Base-by-base conservation (phyloP, 2,888 invertebrate genomes). In the Cerastis rubricosa region DNA sequence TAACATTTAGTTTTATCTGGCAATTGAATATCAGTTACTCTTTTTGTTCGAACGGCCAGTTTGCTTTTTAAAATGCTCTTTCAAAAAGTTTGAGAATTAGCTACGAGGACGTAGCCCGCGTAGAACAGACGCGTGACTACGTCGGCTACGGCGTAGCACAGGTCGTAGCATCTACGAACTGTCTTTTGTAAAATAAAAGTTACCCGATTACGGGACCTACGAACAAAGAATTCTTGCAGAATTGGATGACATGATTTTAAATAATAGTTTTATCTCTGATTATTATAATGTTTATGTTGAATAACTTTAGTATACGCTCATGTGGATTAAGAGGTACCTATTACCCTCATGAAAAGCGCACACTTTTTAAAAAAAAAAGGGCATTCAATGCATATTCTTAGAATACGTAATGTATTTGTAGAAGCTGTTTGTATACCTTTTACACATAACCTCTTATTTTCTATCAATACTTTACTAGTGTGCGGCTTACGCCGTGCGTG, bases 151-250 rank as follows among this genome's bases (percentile, higher is more conserved):
- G 25, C 74, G 74, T 61, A 74, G 74, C 74, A 29, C 12, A n/a
- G 25, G 12, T 61, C 74, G 40, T 49, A 74, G 74, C 29, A 49
- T 29, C 40, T 19, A 49, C 9, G 29, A 29, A 74, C 59, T 74
- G 47, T 17, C 40, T 74, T 74, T 47, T 74, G 25, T 74, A 73
- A 35, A 74, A 74, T 72, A 45, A 74, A 74, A 57, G n/a, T 73
- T 54, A 19, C n/a, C n/a, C n/a, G 19, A 72, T 54, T 71, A 40
- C 14, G 11, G 40, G 6, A 49, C 51, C 35, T 57, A 35, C 22
- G 12, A 59, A 59, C 25, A 74, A 59, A 40, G 0, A 57, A 74
- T 12, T 73, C 22, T 57, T 25, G 17, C 19, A 14, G 54, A 9
- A 54, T 51, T 72, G 29, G n/a, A 73, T n/a, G 9, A 54, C n/a